A percentile compares a stretch with the other conserved stretches of the same genome.
phyloP scores from a whole-genome alignment of 2,797 vertebrate species.

The Molossus molossus region DNA sequence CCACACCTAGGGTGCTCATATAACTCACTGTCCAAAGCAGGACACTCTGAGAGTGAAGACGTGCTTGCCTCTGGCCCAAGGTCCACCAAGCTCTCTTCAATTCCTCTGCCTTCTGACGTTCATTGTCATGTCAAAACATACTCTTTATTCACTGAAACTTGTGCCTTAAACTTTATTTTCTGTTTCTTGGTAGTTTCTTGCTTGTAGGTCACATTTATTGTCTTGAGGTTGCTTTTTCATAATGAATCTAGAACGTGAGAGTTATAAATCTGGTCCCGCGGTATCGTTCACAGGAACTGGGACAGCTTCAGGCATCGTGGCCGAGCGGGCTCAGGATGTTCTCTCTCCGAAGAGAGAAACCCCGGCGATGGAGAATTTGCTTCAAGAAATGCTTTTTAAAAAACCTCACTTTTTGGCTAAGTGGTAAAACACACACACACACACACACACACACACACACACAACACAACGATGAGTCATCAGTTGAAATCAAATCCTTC shows the following conservation, averaged over 20 bases:
- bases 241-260: not conserved
- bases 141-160: not conserved
- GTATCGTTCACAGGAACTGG: not conserved
- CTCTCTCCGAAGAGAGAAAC: slow-evolving; percentile 40
- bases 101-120: slow-evolving; percentile 2
- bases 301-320: not conserved
- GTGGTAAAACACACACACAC: slow-evolving; percentile 30
- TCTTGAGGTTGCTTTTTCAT: not conserved
- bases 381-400: slow-evolving; percentile 64
- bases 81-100: not conserved
- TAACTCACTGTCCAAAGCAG: not conserved
- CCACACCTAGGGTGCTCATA: no score
- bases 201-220: not conserved
- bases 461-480: slow-evolving; percentile 73
- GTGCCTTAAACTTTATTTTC: slow-evolving; percentile 13
- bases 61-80: not conserved
- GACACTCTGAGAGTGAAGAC: not conserved
- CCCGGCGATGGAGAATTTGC: slow-evolving; percentile 72
- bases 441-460: no score
- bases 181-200: slow-evolving; percentile 16
- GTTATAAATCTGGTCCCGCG: not conserved
- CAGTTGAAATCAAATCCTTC: slow-evolving; percentile 82
- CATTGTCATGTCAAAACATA: slow-evolving; percentile 1
- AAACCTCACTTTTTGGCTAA: slow-evolving; percentile 70
- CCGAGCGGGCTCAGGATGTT: not conserved